Conservation (phyloP, 2,797 vertebrate genomes). For the Paramormyrops hopkinsi region DNA sequence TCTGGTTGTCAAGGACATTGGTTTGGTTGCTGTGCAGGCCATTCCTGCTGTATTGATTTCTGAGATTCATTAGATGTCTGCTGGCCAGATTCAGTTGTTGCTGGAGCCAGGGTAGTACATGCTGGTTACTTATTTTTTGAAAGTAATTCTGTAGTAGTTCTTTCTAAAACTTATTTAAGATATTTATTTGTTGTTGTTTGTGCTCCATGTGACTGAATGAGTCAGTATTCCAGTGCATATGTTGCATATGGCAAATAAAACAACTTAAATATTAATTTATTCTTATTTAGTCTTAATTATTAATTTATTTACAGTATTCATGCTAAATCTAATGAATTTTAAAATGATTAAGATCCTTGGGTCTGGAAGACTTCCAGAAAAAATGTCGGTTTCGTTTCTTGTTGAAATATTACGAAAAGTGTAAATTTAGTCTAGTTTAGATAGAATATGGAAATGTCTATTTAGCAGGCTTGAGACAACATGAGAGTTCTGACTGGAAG, state of each 20-base stretch:
- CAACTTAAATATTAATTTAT: not conserved
- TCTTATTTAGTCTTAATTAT: not conserved
- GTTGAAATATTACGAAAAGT: constrained; percentile 17
- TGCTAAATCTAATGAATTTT: not conserved
- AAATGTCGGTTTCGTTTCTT: constrained; percentile 15
- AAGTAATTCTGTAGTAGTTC: not conserved
- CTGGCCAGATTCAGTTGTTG: not conserved
- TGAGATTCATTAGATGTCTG: constrained; percentile 1
- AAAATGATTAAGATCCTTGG: not conserved
- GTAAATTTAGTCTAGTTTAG: not conserved
- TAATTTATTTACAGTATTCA: constrained; percentile 1
- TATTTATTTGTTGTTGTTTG: not conserved
- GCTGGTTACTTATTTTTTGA: not conserved
- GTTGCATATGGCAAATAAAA: not conserved
- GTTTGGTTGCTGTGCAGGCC: not conserved
- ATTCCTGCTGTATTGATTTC: not conserved
- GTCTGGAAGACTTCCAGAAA: constrained; percentile 13
- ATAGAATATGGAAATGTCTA: constrained; percentile 4
- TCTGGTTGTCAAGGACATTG: not conserved
- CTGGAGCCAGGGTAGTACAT: not conserved
- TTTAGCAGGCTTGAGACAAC: not conserved
- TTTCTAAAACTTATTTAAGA: not conserved
- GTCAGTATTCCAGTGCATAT: not conserved
- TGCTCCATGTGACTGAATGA: not conserved
- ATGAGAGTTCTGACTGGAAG: constrained; percentile 2